Conservation (phyloP, 2,797 vertebrate species). For the Anguilla anguilla region DNA sequence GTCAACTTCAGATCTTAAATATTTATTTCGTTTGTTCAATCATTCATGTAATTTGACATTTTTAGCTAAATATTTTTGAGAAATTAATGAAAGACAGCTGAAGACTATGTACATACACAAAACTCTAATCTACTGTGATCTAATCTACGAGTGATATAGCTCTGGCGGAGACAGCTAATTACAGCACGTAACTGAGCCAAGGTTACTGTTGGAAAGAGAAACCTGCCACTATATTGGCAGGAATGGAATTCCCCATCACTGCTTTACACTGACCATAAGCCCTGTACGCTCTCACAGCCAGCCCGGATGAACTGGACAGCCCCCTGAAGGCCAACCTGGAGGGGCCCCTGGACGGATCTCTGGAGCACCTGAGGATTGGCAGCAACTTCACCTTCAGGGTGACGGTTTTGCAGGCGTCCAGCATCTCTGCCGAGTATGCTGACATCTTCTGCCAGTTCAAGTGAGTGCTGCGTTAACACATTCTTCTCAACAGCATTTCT, state of each 20-base stretch:
- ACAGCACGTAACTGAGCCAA: too few relatives aligned
- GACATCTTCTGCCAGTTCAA: conserved; percentile 99
- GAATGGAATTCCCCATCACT: not conserved
- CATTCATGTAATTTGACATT: too few relatives aligned
- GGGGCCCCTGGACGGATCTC: conserved; percentile 55
- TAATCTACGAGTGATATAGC: too few relatives aligned
- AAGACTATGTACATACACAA: too few relatives aligned
- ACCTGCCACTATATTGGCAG: not conserved
- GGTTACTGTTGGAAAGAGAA: too few relatives aligned
- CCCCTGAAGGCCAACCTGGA: conserved; percentile 72
- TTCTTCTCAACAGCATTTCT: not conserved
- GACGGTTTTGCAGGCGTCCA: conserved; percentile 95
- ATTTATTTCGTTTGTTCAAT: too few relatives aligned
- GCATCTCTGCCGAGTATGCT: conserved; percentile 95
- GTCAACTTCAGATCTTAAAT: too few relatives aligned
- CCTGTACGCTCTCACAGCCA: conserved; percentile 52
- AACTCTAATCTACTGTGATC: too few relatives aligned
- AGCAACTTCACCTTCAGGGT: conserved; percentile 96
- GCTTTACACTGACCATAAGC: not conserved
- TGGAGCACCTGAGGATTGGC: conserved; percentile 90
- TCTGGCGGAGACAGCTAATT: too few relatives aligned
- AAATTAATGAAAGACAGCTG: too few relatives aligned
- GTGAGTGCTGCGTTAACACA: conserved; percentile 65
- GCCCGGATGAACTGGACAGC: conserved; percentile 73
- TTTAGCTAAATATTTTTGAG: too few relatives aligned